Percentiles rank a stretch among this genome's conserved stretches.
Evolutionary conservation across 2,888 invertebrate species (phyloP).

Genomic region (Phalera bucephala): DNA sequence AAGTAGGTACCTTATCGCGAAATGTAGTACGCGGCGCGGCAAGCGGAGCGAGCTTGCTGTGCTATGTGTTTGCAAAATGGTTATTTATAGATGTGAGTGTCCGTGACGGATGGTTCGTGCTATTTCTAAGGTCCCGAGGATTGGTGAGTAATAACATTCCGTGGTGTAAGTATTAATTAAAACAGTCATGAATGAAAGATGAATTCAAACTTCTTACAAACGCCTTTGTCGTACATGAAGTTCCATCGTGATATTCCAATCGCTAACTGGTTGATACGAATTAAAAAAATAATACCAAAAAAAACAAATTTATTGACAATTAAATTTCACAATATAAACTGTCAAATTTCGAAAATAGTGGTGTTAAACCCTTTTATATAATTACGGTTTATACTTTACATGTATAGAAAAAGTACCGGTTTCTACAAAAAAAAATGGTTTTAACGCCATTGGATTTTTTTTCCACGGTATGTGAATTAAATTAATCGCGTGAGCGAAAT

Average conservation of each 20-base stretch:
- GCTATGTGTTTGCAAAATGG: slow-evolving; percentile 71
- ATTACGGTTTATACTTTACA: too few relatives aligned
- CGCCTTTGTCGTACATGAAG: slow-evolving; percentile 3
- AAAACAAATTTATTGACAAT: slow-evolving; percentile 9
- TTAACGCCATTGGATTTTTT: background rate
- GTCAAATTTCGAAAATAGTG: slow-evolving; percentile 51
- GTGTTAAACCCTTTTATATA: slow-evolving; percentile 19
- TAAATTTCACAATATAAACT: slow-evolving; percentile 14
- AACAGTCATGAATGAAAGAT: slow-evolving; percentile 20
- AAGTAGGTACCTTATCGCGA: slow-evolving; percentile 75
- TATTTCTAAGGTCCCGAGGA: slow-evolving; percentile 61
- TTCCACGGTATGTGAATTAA: slow-evolving; percentile 34
- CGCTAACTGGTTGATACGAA: slow-evolving; percentile 20
- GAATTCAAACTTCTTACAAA: slow-evolving; percentile 10
- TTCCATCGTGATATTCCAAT: background rate
- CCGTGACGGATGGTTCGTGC: slow-evolving; percentile 68
- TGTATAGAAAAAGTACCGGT: slow-evolving; percentile 1
- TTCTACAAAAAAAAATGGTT: background rate
- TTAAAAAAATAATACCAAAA: slow-evolving; percentile 9
- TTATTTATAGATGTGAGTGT: slow-evolving; percentile 72
- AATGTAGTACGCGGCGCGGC: slow-evolving; percentile 69
- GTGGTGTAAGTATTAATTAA: slow-evolving; percentile 13
- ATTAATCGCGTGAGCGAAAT: slow-evolving; percentile 42
- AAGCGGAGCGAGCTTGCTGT: slow-evolving; percentile 60
- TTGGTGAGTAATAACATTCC: slow-evolving; percentile 39